These are phyloP conservation scores for Pangasius djambal DNA, from an alignment of 2,797 vertebrate species.

Conservation along the genomic window DNA sequence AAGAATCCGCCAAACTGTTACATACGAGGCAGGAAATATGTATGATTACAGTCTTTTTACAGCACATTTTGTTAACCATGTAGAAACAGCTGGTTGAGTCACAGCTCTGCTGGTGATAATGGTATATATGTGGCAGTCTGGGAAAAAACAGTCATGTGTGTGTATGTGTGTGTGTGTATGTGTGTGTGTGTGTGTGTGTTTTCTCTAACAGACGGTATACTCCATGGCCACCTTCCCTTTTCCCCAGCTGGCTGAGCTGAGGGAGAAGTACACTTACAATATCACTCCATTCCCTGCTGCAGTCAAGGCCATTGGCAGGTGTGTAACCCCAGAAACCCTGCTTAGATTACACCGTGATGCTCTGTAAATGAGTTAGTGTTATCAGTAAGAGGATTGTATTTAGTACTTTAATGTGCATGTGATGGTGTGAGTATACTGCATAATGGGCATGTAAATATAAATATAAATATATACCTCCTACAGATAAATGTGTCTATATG, in stretches of 20 bases:
- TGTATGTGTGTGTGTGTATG: constrained; percentile 8
- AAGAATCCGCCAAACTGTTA: not conserved
- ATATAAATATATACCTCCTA: not conserved
- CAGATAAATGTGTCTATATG: too few relatives aligned
- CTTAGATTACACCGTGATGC: not conserved
- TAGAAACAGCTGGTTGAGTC: not conserved
- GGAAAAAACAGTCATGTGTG: not conserved
- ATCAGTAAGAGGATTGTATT: not conserved
- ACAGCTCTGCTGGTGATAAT: not conserved
- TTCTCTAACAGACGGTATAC: constrained; percentile 85
- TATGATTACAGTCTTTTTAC: not conserved
- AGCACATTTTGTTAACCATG: not conserved
- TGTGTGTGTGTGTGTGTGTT: constrained; percentile 14
- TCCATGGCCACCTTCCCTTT: constrained; percentile 96
- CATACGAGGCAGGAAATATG: not conserved
- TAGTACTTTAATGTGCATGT: not conserved
- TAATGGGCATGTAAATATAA: not conserved
- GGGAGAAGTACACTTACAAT: constrained; percentile 99
- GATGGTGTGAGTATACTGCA: not conserved
- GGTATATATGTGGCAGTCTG: not conserved
- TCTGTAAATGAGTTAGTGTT: constrained; percentile 13
- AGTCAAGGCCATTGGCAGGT: constrained; percentile 82
- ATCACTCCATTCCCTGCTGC: constrained; percentile 95
- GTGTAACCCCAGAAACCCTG: constrained; percentile 10
- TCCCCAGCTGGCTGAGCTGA: constrained; percentile 92